Conservation (phyloP, 2,113 vertebrate genomes). For the Atractosteus spatula region DNA sequence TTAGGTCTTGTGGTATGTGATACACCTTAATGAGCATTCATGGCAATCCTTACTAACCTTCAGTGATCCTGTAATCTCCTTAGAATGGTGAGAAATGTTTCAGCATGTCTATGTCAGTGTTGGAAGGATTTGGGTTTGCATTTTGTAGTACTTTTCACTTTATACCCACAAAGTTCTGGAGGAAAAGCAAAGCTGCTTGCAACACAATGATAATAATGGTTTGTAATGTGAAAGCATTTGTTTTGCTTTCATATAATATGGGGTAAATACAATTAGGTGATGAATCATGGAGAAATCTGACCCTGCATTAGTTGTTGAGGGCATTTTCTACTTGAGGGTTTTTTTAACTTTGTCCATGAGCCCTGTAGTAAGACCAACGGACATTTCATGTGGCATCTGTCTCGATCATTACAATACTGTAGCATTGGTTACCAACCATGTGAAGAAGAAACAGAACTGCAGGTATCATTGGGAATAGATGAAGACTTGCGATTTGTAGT, state of each 20-base stretch:
- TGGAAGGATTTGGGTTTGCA: background rate
- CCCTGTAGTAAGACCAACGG: background rate
- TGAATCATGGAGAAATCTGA: background rate
- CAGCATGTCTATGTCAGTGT: constrained; percentile 1
- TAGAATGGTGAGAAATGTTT: constrained; percentile 2
- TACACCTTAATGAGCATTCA: constrained; percentile 3
- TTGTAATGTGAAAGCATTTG: too few species aligned
- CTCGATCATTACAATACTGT: too few species aligned
- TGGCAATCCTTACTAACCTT: constrained; percentile 8
- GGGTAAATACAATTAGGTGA: background rate
- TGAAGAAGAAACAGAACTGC: constrained; percentile 9
- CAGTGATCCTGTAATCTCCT: background rate
- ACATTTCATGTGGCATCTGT: background rate
- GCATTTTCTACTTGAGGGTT: background rate
- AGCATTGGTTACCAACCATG: too few species aligned
- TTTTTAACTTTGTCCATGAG: too few species aligned
- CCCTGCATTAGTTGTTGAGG: constrained; percentile 11
- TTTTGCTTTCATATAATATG: too few species aligned
- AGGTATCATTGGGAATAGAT: constrained; percentile 20
- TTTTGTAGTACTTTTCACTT: background rate
- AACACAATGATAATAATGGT: too few species aligned
- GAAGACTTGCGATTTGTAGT: constrained; percentile 18
- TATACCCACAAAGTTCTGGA: too few species aligned
- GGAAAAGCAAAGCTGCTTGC: too few species aligned
- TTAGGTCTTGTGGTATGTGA: background rate